A percentile compares a stretch with the other conserved stretches of the same genome.
phyloP scores from a whole-genome alignment of 2,888 invertebrate species.

The Tachina grossa region DNA sequence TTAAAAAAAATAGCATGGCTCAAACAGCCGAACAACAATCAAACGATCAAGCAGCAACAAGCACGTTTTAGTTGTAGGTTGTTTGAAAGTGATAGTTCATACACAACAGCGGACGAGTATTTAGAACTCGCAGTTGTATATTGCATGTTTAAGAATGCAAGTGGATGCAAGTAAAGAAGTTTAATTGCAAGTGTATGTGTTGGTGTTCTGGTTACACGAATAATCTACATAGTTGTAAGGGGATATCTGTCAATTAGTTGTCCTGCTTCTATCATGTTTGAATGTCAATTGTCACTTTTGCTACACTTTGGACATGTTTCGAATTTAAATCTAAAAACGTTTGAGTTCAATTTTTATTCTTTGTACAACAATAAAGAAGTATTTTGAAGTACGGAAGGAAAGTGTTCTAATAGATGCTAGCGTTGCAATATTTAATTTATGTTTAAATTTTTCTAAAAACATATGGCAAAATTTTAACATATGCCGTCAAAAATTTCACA shows the following conservation, averaged over 20 bases:
- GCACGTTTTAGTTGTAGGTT: conserved; percentile 71
- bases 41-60: conserved; percentile 63
- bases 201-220: conserved; percentile 25
- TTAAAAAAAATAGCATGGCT: conserved; percentile 40
- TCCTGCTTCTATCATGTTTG: conserved; percentile 69
- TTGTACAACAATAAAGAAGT: background rate
- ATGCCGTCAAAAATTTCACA: too few species aligned
- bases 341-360: background rate
- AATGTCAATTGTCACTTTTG: conserved; percentile 68
- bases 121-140: background rate
- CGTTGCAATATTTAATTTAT: too few species aligned
- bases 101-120: background rate
- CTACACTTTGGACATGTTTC: conserved; percentile 43
- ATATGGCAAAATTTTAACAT: too few species aligned
- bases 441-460: too few species aligned
- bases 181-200: background rate
- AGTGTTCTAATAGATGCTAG: background rate
- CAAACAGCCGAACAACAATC: conserved; percentile 57
- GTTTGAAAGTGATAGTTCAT: conserved; percentile 65
- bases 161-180: conserved; percentile 8
- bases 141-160: background rate
- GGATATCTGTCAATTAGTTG: conserved; percentile 67
- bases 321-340: conserved; percentile 25
- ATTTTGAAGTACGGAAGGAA: background rate
- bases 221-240: conserved; percentile 60